Evolutionary conservation across 2,888 invertebrate genomes (phyloP), one percentile per base, ranked within the genome.

Genomic region (Sturmia bella): DNA sequence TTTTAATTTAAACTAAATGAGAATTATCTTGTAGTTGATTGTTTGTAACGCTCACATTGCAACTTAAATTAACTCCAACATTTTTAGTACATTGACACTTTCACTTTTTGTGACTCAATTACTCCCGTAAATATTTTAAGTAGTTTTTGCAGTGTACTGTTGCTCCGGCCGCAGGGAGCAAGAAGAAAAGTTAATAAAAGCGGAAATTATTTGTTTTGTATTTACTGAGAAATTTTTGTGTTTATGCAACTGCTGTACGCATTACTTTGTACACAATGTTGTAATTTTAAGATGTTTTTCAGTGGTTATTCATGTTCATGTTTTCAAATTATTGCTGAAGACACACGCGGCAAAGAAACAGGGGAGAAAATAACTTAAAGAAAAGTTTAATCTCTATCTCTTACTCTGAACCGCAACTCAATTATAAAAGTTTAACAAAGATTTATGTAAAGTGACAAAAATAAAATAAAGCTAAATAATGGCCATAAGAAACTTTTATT

Each of bases 381-480:
- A 43, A 73, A 80, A 74, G 68, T 80, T 80, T 50, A 64, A 69
- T 74, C 37, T 57, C 56, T n/a, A n/a, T 69, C 63, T 54, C 39
- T 21, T 32, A 70, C 27, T 77, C 77, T 50, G 24, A 57, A 54
- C 74, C 74, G 56, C 74, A 80, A 80, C 79, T 80, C 79, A 74
- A 80, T 74, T 80, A 64, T 63, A 80, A 80, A 74, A 74, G 66
- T 74, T 73, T 56, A 73, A 79, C 68, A 74, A 74, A 74, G 79
- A 79, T 79, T 79, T 79, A 79, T 48, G n/a, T 56, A 12, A 45
- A 69, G 37, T n/a, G 48, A 48, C 48, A 56, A 57, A 63, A 48
- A 61, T 73, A 59, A 73, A 74, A 54, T 43, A 41, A 68, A 17
- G 54, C 27, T 50, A 32, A 68, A 57, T 56, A 69, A 57, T 69